Percentiles rank a stretch among this genome's conserved stretches.
Conservation (phyloP, 2,113 vertebrate species). For the Scolopax mira region DNA sequence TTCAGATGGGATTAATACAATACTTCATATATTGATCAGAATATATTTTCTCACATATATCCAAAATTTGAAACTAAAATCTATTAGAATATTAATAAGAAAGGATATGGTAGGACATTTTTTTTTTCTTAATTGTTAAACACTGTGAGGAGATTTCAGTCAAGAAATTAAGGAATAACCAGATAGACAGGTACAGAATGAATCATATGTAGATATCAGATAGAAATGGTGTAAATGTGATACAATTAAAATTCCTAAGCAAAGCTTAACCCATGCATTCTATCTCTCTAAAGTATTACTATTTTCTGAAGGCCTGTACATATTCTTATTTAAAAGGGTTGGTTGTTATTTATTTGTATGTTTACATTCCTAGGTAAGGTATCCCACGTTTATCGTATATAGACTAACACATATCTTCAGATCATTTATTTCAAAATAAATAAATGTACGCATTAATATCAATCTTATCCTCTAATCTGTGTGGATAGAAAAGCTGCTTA, state of each 20-base stretch:
- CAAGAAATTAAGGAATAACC: not conserved
- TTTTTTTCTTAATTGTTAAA: not conserved
- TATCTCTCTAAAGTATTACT: not conserved
- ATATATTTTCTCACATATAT: not conserved
- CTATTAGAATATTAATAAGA: not conserved
- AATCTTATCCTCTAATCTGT: not conserved
- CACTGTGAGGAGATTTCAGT: not conserved
- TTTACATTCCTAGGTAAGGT: not conserved
- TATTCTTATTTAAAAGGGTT: not conserved
- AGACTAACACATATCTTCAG: not conserved
- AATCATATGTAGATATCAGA: not conserved
- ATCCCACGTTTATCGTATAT: not conserved
- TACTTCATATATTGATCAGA: not conserved
- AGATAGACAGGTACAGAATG: not conserved
- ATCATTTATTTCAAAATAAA: not conserved
- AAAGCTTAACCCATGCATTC: not conserved
- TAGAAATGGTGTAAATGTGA: not conserved
- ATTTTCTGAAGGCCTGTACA: not conserved
- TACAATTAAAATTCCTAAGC: not conserved
- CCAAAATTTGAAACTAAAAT: not conserved
- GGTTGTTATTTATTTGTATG: not conserved
- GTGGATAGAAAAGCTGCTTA: not conserved
- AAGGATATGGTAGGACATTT: not conserved
- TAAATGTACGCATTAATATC: not conserved
- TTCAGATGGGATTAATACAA: not conserved